These are phyloP conservation scores for Acanthosoma haemorrhoidale DNA, from an alignment of 2,888 invertebrate species.

Conservation along the genomic window DNA sequence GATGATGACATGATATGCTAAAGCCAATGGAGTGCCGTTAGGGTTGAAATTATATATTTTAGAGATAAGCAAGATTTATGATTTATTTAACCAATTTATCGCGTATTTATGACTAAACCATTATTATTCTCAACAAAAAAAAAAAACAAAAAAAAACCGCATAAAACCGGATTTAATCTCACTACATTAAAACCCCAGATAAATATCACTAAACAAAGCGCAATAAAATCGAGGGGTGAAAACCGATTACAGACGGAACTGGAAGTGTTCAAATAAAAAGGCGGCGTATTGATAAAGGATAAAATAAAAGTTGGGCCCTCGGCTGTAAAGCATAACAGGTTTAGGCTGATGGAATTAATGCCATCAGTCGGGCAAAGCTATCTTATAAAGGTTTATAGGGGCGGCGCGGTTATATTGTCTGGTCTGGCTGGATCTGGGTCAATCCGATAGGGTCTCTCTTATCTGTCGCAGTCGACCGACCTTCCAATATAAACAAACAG, in stretches of 20 bases:
- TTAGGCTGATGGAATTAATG: background rate
- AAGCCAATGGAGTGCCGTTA: too few species aligned
- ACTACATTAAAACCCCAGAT: background rate
- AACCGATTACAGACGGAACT: background rate
- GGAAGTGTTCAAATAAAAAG: background rate
- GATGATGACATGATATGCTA: too few species aligned
- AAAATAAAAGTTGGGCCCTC: background rate
- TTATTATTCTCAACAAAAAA: too few species aligned
- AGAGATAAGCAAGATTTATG: background rate
- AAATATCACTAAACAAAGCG: background rate
- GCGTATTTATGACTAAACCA: background rate
- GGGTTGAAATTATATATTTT: background rate
- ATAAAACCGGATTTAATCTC: too few species aligned
- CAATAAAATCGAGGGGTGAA: background rate
- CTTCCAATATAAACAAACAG: background rate
- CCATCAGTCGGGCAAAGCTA: background rate
- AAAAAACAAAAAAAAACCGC: too few species aligned
- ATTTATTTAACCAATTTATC: background rate
- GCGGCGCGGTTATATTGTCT: too few species aligned
- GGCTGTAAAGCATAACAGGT: too few species aligned
- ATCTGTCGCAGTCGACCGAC: background rate
- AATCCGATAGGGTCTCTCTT: background rate
- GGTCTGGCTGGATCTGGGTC: background rate
- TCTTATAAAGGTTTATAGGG: slow-evolving; percentile 3
- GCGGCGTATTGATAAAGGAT: too few species aligned